Base-by-base conservation (phyloP, 2,888 invertebrate genomes). In the Patella ulyssiponensis region DNA sequence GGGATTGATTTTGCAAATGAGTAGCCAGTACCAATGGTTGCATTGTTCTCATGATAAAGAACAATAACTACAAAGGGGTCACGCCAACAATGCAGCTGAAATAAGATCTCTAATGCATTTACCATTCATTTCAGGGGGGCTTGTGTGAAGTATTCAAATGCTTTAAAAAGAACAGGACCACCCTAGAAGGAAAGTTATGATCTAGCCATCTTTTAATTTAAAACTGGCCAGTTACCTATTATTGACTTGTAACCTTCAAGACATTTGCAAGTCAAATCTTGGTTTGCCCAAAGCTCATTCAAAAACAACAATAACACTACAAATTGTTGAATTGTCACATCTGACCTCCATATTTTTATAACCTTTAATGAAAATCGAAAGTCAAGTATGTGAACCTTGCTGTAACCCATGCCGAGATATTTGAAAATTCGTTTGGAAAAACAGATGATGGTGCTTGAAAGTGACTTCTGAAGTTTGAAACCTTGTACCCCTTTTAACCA, bases 71-170 rank as follows among this genome's bases (percentile, higher is more conserved):
- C 20, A 11, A 64, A 23, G 20, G 20, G 23, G 23, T 23, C 20
- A 9, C 23, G 12, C 4, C 64, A 23, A 23, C 64, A 64, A 64
- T 64, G 12, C 64, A 64, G 20, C 20, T 14, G 64, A 20, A 64
- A 64, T 64, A 64, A 11, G 64, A 64, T 23, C 64, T 23, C 23
- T 64, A 64, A 64, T 64, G 64, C 64, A 64, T 64, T 64, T 64
- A 11, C 64, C 64, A 64, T 64, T 64, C 20, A 23, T 20, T 64
- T 64, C 23, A 23, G 64, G 23, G 64, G 64, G 20, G 20, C 3
- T 12, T 64, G 12, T 23, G 9, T 23, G 23, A 64, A 64, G 20
- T 23, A 64, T 64, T 64, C 23, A 64, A 23, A 12, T 64, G 64
- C 20, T 20, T 23, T 23, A 23, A 12, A 23, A 23, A 64, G 12